phyloP scores from a whole-genome alignment of 2,888 invertebrate genomes.

The Pedicia rivosa region DNA sequence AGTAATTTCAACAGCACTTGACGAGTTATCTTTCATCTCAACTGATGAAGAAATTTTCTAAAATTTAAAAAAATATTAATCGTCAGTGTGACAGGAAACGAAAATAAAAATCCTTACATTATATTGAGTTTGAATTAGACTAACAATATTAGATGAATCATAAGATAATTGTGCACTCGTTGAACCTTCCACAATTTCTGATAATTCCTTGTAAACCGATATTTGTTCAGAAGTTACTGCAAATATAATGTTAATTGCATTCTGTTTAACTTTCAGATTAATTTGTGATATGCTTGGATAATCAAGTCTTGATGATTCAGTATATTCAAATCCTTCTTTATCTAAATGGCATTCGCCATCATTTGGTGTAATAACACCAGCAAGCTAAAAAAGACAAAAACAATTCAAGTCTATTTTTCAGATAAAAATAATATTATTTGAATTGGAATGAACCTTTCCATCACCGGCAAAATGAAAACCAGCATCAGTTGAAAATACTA shows the following conservation, averaged over 20 bases:
- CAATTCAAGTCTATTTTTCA: no score
- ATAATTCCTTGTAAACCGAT: constrained; percentile 66
- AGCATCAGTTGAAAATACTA: constrained; percentile 97
- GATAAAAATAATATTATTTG: no score
- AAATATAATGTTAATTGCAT: constrained; percentile 94
- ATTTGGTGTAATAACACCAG: constrained; percentile 85
- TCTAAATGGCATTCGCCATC: constrained; percentile 83
- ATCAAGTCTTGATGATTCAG: constrained; percentile 73
- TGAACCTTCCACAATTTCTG: constrained; percentile 82
- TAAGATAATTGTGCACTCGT: constrained; percentile 76
- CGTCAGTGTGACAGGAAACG: neutral
- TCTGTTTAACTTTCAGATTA: constrained; percentile 75
- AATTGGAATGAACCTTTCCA: no score
- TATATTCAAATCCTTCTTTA: constrained; percentile 50
- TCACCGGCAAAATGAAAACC: constrained; percentile 99
- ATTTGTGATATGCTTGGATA: constrained; percentile 96
- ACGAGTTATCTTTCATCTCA: constrained; percentile 81
- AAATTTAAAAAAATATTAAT: constrained; percentile 13
- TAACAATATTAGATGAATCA: constrained; percentile 93
- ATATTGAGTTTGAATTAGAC: constrained; percentile 84
- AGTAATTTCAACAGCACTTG: constrained; percentile 64
- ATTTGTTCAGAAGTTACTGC: constrained; percentile 83
- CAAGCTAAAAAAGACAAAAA: constrained; percentile 51
- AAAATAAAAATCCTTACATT: constrained; percentile 36
- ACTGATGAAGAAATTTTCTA: constrained; percentile 88